Conservation (phyloP, 2,797 vertebrate species). For the Alcedo atthis region DNA sequence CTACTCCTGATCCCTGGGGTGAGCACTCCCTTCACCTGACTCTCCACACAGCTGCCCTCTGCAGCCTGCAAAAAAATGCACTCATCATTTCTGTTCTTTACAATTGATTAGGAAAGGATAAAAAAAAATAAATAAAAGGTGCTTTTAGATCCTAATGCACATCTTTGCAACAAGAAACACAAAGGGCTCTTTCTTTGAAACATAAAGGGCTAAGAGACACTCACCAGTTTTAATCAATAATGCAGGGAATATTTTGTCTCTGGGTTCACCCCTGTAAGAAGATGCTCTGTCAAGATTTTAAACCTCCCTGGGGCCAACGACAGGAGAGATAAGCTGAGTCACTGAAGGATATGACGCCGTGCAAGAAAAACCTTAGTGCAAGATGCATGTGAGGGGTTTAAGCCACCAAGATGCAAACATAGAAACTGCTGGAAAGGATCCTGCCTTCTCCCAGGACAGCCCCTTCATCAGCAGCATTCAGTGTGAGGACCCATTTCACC, state of each 20-base stretch:
- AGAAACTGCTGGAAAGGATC: background rate
- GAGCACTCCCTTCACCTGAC: background rate
- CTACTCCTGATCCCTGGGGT: background rate
- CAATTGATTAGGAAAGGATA: background rate
- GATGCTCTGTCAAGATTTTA: background rate
- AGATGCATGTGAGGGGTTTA: background rate
- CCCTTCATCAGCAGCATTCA: conserved; percentile 71
- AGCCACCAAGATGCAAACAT: background rate
- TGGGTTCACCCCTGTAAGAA: background rate
- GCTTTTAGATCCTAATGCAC: background rate
- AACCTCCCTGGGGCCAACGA: background rate
- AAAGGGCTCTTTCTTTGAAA: background rate
- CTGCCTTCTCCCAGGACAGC: background rate
- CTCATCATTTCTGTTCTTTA: background rate
- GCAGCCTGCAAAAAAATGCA: background rate
- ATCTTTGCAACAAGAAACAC: background rate
- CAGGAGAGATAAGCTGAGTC: background rate
- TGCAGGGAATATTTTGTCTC: background rate
- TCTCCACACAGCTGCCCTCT: background rate
- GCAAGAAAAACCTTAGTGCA: background rate
- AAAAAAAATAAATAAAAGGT: background rate
- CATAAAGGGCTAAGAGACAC: background rate
- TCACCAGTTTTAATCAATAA: background rate
- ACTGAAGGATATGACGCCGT: background rate
- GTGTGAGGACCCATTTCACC: conserved; percentile 53